Conservation (phyloP, 2,888 invertebrate species). For the Lasioglossum lativentre region DNA sequence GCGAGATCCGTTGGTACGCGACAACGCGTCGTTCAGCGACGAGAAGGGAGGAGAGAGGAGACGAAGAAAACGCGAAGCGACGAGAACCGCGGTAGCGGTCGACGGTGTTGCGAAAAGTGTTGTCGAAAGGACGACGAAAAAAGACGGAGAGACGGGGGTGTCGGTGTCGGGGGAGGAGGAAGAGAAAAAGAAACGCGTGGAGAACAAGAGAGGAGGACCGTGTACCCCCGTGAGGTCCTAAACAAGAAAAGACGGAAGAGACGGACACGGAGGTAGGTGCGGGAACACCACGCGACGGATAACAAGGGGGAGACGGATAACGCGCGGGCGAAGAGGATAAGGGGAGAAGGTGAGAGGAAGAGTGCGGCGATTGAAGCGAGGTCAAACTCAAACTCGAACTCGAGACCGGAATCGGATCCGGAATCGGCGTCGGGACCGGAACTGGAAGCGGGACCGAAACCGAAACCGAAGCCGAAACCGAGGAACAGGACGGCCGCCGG, state of each 20-base stretch:
- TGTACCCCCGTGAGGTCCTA: neutral
- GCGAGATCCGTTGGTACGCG: neutral
- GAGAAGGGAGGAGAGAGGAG: neutral
- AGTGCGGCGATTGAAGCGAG: neutral
- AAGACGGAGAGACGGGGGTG: conserved; percentile 7
- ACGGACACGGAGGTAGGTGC: neutral
- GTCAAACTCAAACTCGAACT: no score
- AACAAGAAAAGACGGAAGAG: neutral
- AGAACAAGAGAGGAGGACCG: neutral
- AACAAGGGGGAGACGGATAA: neutral
- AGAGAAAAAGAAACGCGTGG: conserved; percentile 18
- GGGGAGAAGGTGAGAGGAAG: neutral
- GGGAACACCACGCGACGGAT: neutral
- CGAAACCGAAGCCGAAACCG: conserved; percentile 6
- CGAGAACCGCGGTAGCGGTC: neutral
- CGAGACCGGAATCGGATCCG: neutral
- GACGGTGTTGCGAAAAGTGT: conserved; percentile 29
- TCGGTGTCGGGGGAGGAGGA: conserved; percentile 10
- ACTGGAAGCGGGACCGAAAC: neutral
- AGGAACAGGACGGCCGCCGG: conserved; percentile 3
- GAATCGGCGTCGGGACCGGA: neutral
- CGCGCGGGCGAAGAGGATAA: neutral
- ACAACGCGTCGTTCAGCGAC: neutral
- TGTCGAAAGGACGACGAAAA: neutral
- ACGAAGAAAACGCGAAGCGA: neutral